These are phyloP conservation scores for Agrochola macilenta DNA, from an alignment of 2,888 invertebrate genomes.

Conservation along the genomic window DNA sequence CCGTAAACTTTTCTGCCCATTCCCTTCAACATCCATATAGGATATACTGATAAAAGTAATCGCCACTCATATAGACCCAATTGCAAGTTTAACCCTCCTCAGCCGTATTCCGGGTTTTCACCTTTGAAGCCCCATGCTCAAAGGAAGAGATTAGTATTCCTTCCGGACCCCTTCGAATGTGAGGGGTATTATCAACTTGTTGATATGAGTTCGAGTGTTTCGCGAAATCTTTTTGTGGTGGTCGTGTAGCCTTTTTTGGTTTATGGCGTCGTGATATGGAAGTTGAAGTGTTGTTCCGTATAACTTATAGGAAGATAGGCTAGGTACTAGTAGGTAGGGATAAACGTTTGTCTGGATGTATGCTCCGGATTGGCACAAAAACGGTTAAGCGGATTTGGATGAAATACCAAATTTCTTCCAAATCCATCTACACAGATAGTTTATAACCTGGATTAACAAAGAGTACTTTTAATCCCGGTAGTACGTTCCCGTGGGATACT, in stretches of 20 bases:
- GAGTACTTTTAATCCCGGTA: no score
- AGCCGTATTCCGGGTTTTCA: slow-evolving; percentile 42
- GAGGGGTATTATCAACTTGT: slow-evolving; percentile 57
- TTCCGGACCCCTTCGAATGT: slow-evolving; percentile 43
- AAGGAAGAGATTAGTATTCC: slow-evolving; percentile 56
- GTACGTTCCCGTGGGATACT: no score
- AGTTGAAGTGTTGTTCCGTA: not conserved
- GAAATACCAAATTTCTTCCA: no score
- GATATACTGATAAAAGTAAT: slow-evolving; percentile 52
- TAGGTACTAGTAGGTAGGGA: no score
- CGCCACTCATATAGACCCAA: slow-evolving; percentile 23
- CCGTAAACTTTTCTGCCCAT: not conserved
- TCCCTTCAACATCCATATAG: slow-evolving; percentile 16
- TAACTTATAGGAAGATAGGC: not conserved
- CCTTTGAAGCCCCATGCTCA: slow-evolving; percentile 25
- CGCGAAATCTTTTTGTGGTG: slow-evolving; percentile 31
- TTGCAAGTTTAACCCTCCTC: slow-evolving; percentile 34
- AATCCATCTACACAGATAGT: not conserved
- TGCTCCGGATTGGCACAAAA: no score
- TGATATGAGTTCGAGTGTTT: slow-evolving; percentile 46
- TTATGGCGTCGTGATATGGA: not conserved
- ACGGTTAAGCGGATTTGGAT: no score
- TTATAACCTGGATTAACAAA: no score
- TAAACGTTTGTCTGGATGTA: no score
- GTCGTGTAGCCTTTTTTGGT: slow-evolving; percentile 3